A percentile compares a stretch with the other conserved stretches of the same genome.
Evolutionary conservation across 2,113 vertebrate species (phyloP).

Genomic region (Tragelaphus strepsiceros): DNA sequence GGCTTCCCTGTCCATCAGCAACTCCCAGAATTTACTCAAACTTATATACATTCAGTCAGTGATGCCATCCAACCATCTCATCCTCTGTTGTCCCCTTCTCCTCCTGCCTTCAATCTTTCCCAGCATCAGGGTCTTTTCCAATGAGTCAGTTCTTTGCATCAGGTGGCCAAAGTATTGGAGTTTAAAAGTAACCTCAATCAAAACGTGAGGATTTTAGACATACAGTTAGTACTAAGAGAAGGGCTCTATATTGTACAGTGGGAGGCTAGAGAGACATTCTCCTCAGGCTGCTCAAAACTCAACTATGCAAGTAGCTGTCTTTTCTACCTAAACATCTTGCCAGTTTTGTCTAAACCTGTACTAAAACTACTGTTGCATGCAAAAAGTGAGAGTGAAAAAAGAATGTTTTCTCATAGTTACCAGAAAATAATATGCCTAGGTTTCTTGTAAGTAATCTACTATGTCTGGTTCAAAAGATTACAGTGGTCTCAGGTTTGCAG

Average conservation of each 20-base stretch:
- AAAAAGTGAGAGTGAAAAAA: neutral
- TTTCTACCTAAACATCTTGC: neutral
- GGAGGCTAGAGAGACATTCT: neutral
- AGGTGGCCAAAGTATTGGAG: neutral
- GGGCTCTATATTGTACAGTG: neutral
- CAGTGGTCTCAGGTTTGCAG: neutral
- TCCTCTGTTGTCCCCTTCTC: neutral
- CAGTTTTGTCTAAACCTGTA: neutral
- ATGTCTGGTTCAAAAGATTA: neutral
- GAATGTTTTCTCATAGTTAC: neutral
- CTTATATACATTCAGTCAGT: neutral
- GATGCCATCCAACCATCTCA: neutral
- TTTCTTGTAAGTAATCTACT: neutral
- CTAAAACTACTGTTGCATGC: neutral
- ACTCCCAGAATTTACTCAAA: neutral
- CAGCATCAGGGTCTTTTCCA: neutral
- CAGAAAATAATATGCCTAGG: neutral
- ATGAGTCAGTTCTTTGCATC: neutral
- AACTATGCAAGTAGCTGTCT: neutral
- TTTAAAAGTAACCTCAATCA: neutral
- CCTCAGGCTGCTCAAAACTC: neutral
- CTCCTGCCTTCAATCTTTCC: neutral
- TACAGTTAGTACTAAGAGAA: neutral
- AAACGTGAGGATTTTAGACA: neutral
- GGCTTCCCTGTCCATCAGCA: neutral